Conservation (phyloP, 2,113 vertebrate species). For the Trachemys scripta region DNA sequence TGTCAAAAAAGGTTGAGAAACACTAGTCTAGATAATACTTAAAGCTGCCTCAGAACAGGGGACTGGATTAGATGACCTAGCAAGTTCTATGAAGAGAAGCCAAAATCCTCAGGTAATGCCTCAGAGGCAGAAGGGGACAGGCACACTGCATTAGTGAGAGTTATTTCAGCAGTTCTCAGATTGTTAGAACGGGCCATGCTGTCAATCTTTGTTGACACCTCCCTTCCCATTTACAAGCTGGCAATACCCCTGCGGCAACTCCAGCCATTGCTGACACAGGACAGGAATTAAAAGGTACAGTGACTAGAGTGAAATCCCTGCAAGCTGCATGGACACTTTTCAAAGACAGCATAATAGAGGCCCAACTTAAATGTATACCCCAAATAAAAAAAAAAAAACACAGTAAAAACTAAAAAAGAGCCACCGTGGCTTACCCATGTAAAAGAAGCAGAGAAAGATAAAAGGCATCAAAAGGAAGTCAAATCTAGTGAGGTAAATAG, state of each 20-base stretch:
- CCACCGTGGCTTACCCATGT: too few species aligned
- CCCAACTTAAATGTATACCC: too few species aligned
- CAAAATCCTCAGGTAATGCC: conserved; percentile 31
- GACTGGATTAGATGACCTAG: neutral
- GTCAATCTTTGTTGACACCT: neutral
- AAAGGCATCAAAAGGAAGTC: too few species aligned
- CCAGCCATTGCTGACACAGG: neutral
- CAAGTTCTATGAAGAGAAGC: neutral
- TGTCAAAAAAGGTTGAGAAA: too few species aligned
- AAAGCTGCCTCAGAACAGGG: neutral
- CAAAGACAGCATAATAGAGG: too few species aligned
- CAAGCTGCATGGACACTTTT: too few species aligned
- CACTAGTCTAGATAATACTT: neutral
- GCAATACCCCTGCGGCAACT: neutral
- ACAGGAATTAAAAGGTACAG: neutral
- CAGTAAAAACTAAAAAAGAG: too few species aligned
- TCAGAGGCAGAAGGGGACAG: conserved; percentile 18
- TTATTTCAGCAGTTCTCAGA: neutral
- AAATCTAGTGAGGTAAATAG: too few species aligned
- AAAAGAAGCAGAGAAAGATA: too few species aligned
- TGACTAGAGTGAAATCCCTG: too few species aligned
- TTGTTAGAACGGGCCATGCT: neutral
- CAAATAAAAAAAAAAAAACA: too few species aligned
- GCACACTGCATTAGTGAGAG: neutral
- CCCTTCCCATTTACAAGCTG: neutral